Conservation (phyloP, 2,797 vertebrate species). For the Hoplostethus atlanticus region DNA sequence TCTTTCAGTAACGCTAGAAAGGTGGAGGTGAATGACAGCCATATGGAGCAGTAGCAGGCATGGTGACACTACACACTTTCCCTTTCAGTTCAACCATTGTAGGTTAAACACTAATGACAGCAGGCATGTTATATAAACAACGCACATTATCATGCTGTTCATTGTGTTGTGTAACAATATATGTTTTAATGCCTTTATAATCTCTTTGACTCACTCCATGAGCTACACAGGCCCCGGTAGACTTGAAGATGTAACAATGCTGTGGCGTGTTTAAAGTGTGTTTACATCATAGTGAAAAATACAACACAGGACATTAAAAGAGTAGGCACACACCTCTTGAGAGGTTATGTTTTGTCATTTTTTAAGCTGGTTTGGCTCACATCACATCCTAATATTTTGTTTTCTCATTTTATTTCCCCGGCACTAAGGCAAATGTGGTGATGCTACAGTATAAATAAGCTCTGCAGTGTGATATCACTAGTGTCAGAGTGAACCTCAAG, state of each 20-base stretch:
- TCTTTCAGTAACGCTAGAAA: constrained; percentile 1
- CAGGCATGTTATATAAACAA: too few species aligned
- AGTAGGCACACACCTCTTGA: not conserved
- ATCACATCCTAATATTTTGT: not conserved
- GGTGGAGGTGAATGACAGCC: not conserved
- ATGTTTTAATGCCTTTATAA: not conserved
- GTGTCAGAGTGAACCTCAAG: not conserved
- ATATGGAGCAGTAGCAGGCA: constrained; percentile 2
- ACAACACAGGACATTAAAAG: not conserved
- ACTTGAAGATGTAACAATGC: too few species aligned
- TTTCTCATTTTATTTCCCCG: not conserved
- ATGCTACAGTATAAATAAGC: not conserved
- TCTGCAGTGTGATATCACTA: not conserved
- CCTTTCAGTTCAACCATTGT: not conserved
- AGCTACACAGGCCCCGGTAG: too few species aligned
- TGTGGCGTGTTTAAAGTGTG: not conserved
- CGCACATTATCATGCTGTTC: not conserved
- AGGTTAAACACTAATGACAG: not conserved
- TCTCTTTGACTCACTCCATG: not conserved
- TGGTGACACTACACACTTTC: not conserved
- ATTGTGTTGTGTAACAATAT: not conserved
- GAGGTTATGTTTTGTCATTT: not conserved
- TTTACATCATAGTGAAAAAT: not conserved
- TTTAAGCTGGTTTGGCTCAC: not conserved
- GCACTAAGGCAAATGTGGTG: not conserved